Conservation (phyloP, 2,113 vertebrate genomes). For the Aix galericulata region DNA sequence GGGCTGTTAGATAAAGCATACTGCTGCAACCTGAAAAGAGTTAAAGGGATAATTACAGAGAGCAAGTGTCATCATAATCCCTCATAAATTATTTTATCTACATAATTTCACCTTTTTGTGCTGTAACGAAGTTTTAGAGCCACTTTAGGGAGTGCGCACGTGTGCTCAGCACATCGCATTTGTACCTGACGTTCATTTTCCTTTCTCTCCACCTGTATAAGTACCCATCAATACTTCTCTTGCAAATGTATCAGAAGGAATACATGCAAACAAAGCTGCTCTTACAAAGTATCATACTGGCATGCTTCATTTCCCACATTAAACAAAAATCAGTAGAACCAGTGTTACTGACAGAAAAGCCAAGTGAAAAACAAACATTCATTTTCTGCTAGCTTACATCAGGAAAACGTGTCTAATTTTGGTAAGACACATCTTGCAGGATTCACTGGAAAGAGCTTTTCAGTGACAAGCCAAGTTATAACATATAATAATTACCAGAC, state of each 20-base stretch:
- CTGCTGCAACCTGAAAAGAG: neutral
- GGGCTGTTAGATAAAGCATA: neutral
- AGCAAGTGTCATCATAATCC: neutral
- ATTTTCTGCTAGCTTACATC: neutral
- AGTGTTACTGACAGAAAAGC: neutral
- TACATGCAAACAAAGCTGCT: neutral
- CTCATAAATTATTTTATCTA: neutral
- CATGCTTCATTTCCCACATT: neutral
- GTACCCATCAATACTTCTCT: neutral
- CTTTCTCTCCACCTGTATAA: neutral
- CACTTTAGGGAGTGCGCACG: neutral
- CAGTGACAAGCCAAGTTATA: neutral
- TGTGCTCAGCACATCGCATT: neutral
- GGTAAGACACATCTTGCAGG: neutral
- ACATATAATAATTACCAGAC: neutral
- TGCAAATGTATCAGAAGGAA: neutral
- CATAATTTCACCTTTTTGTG: neutral
- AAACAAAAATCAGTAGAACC: neutral
- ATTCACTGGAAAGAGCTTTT: neutral
- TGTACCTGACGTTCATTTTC: neutral
- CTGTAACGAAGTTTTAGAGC: neutral
- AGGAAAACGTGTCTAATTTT: neutral
- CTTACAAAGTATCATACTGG: neutral
- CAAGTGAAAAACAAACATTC: neutral
- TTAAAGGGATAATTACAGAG: neutral